These are phyloP conservation scores for Acanthosepion lycidas DNA, from an alignment of 2,888 invertebrate genomes.

Conservation along the genomic window DNA sequence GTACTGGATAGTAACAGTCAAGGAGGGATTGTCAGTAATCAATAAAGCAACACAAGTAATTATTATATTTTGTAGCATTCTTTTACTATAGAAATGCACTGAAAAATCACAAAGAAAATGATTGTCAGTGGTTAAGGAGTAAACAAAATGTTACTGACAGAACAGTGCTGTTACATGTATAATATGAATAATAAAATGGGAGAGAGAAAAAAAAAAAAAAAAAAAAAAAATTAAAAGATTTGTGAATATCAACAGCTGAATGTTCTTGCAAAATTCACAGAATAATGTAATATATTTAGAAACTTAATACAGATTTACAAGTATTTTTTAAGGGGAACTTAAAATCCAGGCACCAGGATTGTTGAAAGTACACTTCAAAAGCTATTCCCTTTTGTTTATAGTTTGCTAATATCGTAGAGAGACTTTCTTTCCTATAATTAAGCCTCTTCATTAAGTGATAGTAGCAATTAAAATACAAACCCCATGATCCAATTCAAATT, in stretches of 20 bases:
- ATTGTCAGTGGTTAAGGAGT: too few species aligned
- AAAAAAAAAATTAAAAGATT: too few species aligned
- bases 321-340: not conserved
- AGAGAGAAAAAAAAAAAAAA: too few species aligned
- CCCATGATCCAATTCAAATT: not conserved
- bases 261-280: not conserved
- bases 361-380: not conserved
- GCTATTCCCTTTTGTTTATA: not conserved
- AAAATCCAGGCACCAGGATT: not conserved
- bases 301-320: not conserved
- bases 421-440: not conserved
- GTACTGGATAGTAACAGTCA: too few species aligned
- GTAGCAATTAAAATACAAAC: not conserved
- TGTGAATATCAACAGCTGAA: not conserved
- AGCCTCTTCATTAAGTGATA: not conserved
- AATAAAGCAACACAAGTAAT: too few species aligned
- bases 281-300: not conserved
- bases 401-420: not conserved
- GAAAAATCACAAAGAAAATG: too few species aligned
- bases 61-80: too few species aligned
- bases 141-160: not conserved
- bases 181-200: not conserved
- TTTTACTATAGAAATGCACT: not conserved
- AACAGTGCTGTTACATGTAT: not conserved
- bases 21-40: too few species aligned